These are phyloP conservation scores for Pao palembangensis DNA, from an alignment of 2,113 vertebrate species.

Conservation along the genomic window DNA sequence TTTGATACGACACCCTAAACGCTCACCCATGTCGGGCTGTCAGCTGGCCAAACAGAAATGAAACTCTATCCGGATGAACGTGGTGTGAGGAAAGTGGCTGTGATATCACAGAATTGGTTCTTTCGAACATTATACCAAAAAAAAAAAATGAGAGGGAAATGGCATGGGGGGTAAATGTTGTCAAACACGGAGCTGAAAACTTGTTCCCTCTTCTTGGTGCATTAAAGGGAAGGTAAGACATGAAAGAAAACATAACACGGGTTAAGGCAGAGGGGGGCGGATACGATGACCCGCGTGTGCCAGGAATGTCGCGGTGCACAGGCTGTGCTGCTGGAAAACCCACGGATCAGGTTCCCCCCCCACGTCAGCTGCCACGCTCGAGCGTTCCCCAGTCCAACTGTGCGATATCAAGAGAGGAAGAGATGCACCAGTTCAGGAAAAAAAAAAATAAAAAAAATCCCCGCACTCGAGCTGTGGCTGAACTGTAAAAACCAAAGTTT, in stretches of 20 bases:
- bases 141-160: not conserved
- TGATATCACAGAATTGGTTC: not conserved
- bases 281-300: slow-evolving; percentile 41
- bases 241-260: slow-evolving; percentile 27
- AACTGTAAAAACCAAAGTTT: too few species aligned
- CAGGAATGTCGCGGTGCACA: slow-evolving; percentile 62
- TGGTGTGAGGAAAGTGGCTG: not conserved
- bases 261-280: slow-evolving; percentile 25
- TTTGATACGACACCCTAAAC: slow-evolving; percentile 19
- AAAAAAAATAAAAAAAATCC: too few species aligned
- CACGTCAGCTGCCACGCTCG: slow-evolving; percentile 64
- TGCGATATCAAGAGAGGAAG: slow-evolving; percentile 41
- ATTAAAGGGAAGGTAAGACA: slow-evolving; percentile 25
- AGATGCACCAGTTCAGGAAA: slow-evolving; percentile 12
- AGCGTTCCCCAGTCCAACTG: slow-evolving; percentile 47
- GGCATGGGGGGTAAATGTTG: not conserved
- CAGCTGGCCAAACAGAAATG: slow-evolving; percentile 7
- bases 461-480: too few species aligned
- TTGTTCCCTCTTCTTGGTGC: slow-evolving; percentile 7
- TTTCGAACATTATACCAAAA: not conserved
- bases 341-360: slow-evolving; percentile 64
- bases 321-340: slow-evolving; percentile 61
- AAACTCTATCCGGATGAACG: slow-evolving; percentile 28
- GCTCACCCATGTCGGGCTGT: slow-evolving; percentile 12
- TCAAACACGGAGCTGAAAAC: not conserved